Evolutionary conservation across 2,113 vertebrate species (phyloP).

Genomic region (Poecile atricapillus): DNA sequence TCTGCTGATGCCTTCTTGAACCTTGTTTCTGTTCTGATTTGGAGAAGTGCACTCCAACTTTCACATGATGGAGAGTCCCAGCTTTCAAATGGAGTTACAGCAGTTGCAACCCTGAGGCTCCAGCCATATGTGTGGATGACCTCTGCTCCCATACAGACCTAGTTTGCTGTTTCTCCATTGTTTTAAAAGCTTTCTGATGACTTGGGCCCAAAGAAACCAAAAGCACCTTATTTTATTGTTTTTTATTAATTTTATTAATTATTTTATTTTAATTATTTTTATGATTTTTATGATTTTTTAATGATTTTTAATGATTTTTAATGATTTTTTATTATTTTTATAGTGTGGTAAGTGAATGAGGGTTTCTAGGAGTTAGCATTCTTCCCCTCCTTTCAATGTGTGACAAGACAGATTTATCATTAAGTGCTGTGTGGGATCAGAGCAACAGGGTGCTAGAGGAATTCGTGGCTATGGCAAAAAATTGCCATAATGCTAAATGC

Average conservation of each 20-base stretch:
- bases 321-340: neutral
- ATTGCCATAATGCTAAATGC: neutral
- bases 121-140: neutral
- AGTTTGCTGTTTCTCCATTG: neutral
- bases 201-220: neutral
- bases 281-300: no score
- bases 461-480: neutral
- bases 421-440: neutral
- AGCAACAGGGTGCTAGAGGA: neutral
- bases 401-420: neutral
- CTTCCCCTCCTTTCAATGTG: neutral
- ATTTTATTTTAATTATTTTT: neutral
- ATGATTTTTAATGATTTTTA: neutral
- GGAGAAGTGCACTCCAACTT: neutral
- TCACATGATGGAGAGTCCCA: fast-evolving
- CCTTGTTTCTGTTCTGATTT: neutral
- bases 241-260: neutral
- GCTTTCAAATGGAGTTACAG: neutral
- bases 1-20: neutral
- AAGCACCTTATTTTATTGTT: neutral
- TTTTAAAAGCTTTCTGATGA: neutral
- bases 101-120: neutral
- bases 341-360: neutral
- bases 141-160: neutral
- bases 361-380: neutral